Percentiles rank a stretch among this genome's conserved stretches.
Evolutionary conservation across 1,140 invertebrate species (phyloP).

Genomic region (Drosophila azteca): DNA sequence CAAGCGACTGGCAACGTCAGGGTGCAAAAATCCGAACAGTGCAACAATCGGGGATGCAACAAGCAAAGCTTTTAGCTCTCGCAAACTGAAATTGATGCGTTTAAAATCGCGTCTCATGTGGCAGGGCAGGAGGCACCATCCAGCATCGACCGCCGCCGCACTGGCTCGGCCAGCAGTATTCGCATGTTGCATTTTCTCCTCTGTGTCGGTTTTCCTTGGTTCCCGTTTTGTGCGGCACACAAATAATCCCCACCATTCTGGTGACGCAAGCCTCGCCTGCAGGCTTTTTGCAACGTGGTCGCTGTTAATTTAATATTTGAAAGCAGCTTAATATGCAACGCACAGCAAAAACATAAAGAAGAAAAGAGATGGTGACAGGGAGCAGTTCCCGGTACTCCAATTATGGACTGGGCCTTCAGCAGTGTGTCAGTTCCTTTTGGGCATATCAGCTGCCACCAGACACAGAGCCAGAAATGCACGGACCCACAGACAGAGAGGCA

Average conservation of each 20-base stretch:
- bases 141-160: slow-evolving; percentile 10
- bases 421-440: slow-evolving; percentile 11
- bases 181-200: slow-evolving; percentile 21
- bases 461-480: slow-evolving; percentile 23
- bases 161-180: slow-evolving; percentile 25
- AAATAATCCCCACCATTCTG: slow-evolving; percentile 59
- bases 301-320: slow-evolving; percentile 81
- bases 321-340: slow-evolving; percentile 79
- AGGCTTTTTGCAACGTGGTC: slow-evolving; percentile 56
- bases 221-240: slow-evolving; percentile 42
- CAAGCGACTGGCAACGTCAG: slow-evolving; percentile 45
- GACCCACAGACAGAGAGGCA: neutral
- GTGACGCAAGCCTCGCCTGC: slow-evolving; percentile 52
- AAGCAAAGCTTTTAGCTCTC: slow-evolving; percentile 64
- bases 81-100: slow-evolving; percentile 79
- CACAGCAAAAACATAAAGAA: slow-evolving; percentile 48
- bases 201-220: slow-evolving; percentile 26
- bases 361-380: slow-evolving; percentile 4
- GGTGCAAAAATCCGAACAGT: slow-evolving; percentile 41
- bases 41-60: slow-evolving; percentile 34
- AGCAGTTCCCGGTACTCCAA: slow-evolving; percentile 7
- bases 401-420: slow-evolving; percentile 32
- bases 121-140: slow-evolving; percentile 54
- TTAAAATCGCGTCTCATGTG: slow-evolving; percentile 68
- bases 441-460: slow-evolving; percentile 35